Evolutionary conservation across 2,888 invertebrate species (phyloP), one percentile per base, ranked within the genome.

Genomic region (Tuta absoluta): DNA sequence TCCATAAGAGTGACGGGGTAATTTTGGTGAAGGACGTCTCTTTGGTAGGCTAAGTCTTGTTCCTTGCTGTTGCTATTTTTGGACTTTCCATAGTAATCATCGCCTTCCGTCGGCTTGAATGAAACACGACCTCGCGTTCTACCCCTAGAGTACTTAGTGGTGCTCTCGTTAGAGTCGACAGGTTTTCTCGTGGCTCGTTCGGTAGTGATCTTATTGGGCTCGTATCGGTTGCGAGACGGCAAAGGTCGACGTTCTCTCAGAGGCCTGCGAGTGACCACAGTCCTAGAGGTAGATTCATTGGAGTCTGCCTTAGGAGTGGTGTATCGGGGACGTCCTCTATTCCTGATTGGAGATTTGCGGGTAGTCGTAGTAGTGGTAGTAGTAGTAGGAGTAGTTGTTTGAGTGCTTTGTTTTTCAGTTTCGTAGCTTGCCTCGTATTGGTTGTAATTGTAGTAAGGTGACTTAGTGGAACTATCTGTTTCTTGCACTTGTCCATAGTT

Each of bases 21-120:
- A 70, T 94, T 94, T 74, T 94, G 94, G 71, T 94, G 94, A 5
- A 94, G 76, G 2, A 94, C 91, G 75, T 94, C 94, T 67, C 94
- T 87, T 79, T 94, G 94, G 69, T 94, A 94, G 1, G 94, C 94
- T 67, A 94, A 76, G 65, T 92, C 91, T 65, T 82, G 75, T 69
- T 88, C 85, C 71, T 87, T 88, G 14, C 66, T 77, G 17, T 71
- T 75, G 24, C 77, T 75, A 45, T 71, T 71, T 66, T 81, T 86
- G 56, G 74, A 72, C 63, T 76, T 84, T 48, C 85, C 82, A 66
- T 83, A 82, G 67, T 72, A 70, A 8, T 86, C 89, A 56, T 91
- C 89, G 63, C 79, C 83, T 41, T 92, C 91, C 10, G 84, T 75
- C 10, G 86, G 77, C 71, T 87, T 92, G 71, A 85, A 94, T 65